Base-by-base conservation (phyloP, 2,797 vertebrate genomes). In the Vespertilio murinus region DNA sequence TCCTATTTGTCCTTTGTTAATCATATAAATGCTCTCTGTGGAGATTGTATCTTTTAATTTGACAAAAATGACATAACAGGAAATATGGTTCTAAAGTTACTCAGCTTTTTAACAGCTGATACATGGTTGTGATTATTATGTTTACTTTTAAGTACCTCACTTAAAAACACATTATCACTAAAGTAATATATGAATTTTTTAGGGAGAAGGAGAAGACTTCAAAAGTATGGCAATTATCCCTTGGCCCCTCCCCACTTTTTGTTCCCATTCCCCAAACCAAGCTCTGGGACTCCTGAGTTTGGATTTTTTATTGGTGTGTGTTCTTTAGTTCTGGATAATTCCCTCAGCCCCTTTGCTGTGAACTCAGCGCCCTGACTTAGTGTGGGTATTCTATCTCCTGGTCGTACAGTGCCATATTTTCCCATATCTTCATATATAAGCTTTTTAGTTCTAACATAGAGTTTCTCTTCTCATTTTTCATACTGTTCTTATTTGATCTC, bases 121-220 rank as follows among this genome's bases (percentile, higher is more conserved):
- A 30, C 6, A 35, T 52, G 74, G 30, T 52, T 65, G 0, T 94
- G 14, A n/a, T 69, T 75, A 10, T 38, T 90, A 5, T 42, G 64
- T 25, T 64, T 82, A 25, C 78, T 90, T 86, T 79, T 45, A 70
- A 61, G 28, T 81, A 22, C 14, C 0, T 96, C 8, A 14, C 64
- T 89, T 91, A 45, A 92, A 80, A 77, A 59, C 35, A 88, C n/a
- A 54, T 87, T 69, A 38, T 74, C 45, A 86, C 5, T 88, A 64
- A 90, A 88, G 49, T 92, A n/a, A 28, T 59, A 67, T 45, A 67
- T 89, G 64, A 52, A 40, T 54, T 91, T 74, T 42, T 56, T 54
- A 35, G 33, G 12, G 70, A 8, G 2, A 20, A 70, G 4, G 8
- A 23, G 7, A 49, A 49, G 30, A 73, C 22, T 52, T 82, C 4